phyloP scores from a whole-genome alignment of 2,797 vertebrate genomes.

The Manis javanica region DNA sequence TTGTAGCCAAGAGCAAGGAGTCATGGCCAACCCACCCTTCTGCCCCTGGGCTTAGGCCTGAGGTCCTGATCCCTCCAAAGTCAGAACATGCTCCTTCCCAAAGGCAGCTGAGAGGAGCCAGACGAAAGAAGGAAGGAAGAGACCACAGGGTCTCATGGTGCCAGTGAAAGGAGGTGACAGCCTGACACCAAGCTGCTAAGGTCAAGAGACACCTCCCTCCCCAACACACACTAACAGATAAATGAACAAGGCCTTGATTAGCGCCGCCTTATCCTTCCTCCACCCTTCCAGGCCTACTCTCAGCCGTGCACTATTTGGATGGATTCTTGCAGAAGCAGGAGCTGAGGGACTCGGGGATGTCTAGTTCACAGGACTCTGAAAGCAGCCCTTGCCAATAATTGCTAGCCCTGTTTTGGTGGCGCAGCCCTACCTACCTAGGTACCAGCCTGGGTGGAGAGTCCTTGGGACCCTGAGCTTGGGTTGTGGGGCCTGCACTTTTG shows the following conservation, averaged over 20 bases:
- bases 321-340: background rate
- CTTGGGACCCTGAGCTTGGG: background rate
- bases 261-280: background rate
- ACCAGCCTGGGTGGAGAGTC: background rate
- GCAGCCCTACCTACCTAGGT: background rate
- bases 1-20: background rate
- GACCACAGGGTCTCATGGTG: background rate
- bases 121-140: background rate
- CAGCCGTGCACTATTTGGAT: background rate
- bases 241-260: background rate
- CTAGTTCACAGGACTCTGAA: background rate
- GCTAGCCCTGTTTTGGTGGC: background rate
- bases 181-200: background rate
- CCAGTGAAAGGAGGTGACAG: background rate
- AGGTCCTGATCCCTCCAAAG: background rate
- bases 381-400: background rate
- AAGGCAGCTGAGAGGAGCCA: background rate
- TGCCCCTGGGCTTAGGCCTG: background rate
- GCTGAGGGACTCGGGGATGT: background rate
- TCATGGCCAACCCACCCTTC: background rate
- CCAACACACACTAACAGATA: too few species aligned
- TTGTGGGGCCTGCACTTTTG: background rate
- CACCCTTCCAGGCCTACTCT: background rate
- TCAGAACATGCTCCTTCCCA: conserved; percentile 48
- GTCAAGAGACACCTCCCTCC: background rate